phyloP scores from a whole-genome alignment of 2,888 invertebrate species.

The Sphecodes monilicornis region DNA sequence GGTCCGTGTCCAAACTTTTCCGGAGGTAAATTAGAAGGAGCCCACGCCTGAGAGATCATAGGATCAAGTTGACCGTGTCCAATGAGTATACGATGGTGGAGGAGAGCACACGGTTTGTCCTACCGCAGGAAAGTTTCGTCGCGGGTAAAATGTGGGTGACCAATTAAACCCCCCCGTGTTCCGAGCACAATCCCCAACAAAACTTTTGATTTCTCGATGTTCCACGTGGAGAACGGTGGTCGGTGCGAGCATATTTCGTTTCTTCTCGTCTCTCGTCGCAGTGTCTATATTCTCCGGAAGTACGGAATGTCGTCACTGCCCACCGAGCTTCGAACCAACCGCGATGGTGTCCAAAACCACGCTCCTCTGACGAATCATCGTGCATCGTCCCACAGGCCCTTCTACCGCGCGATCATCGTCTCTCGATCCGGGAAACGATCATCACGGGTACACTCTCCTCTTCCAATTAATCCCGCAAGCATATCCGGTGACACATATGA shows the following conservation, averaged over 20 bases:
- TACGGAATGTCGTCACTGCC: not conserved
- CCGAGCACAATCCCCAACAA: slow-evolving; percentile 20
- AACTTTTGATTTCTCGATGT: slow-evolving; percentile 23
- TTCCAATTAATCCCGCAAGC: slow-evolving; percentile 73
- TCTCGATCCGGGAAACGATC: slow-evolving; percentile 33
- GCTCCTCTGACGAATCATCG: not conserved
- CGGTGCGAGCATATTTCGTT: slow-evolving; percentile 24
- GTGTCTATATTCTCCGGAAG: slow-evolving; percentile 30
- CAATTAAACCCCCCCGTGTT: slow-evolving; percentile 30
- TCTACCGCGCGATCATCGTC: not conserved
- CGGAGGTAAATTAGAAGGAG: not conserved
- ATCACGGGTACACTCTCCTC: slow-evolving; percentile 20
- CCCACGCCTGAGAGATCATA: not conserved
- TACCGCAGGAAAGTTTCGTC: slow-evolving; percentile 18
- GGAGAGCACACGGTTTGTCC: slow-evolving; percentile 33
- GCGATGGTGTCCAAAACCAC: slow-evolving; percentile 21
- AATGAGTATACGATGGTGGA: not conserved
- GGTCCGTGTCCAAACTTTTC: not conserved
- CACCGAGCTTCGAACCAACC: slow-evolving; percentile 27
- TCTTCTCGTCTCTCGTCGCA: slow-evolving; percentile 22
- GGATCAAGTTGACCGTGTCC: not conserved
- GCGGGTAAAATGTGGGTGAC: slow-evolving; percentile 30
- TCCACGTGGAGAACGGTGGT: slow-evolving; percentile 33
- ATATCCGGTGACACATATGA: slow-evolving; percentile 82
- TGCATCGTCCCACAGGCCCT: not conserved